Evolutionary conservation across 1,140 invertebrate species (phyloP).

Genomic region (Drosophila obscura): DNA sequence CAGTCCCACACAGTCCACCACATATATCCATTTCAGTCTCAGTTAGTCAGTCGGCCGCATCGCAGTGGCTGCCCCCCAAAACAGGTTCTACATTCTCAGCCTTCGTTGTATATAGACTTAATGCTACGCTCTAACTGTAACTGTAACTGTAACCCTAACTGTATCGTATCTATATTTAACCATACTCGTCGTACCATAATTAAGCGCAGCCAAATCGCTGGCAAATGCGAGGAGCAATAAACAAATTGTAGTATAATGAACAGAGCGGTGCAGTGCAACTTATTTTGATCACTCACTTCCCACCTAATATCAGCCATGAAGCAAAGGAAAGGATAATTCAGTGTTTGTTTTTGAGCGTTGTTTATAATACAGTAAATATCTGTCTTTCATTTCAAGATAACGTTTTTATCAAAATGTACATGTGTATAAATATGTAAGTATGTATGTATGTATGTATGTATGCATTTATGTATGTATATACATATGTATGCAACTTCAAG

Average conservation of each 20-base stretch:
- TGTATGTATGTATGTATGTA: slow-evolving; percentile 27
- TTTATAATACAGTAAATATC: slow-evolving; percentile 63
- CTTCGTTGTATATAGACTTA: slow-evolving; percentile 76
- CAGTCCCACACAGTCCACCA: neutral
- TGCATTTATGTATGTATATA: slow-evolving; percentile 21
- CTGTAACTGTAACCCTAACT: slow-evolving; percentile 59
- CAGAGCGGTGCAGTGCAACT: neutral
- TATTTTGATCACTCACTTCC: no score
- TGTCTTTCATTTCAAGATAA: slow-evolving; percentile 42
- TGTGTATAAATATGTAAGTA: slow-evolving; percentile 51
- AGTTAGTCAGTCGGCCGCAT: slow-evolving; percentile 73
- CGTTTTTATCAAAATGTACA: slow-evolving; percentile 43
- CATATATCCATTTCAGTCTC: slow-evolving; percentile 34
- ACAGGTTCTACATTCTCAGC: slow-evolving; percentile 78
- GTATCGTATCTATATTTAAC: slow-evolving; percentile 69
- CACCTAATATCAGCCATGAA: neutral
- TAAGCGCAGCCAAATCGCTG: slow-evolving; percentile 61
- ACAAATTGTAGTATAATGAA: slow-evolving; percentile 69
- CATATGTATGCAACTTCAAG: slow-evolving; percentile 71
- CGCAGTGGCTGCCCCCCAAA: slow-evolving; percentile 52
- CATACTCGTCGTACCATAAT: slow-evolving; percentile 48
- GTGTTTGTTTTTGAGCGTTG: slow-evolving; percentile 28
- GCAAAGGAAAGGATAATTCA: neutral
- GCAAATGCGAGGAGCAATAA: slow-evolving; percentile 53
- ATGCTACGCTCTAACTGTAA: slow-evolving; percentile 10